Evolutionary conservation across 1,140 invertebrate species (phyloP).

Genomic region (Drosophila sucinea): DNA sequence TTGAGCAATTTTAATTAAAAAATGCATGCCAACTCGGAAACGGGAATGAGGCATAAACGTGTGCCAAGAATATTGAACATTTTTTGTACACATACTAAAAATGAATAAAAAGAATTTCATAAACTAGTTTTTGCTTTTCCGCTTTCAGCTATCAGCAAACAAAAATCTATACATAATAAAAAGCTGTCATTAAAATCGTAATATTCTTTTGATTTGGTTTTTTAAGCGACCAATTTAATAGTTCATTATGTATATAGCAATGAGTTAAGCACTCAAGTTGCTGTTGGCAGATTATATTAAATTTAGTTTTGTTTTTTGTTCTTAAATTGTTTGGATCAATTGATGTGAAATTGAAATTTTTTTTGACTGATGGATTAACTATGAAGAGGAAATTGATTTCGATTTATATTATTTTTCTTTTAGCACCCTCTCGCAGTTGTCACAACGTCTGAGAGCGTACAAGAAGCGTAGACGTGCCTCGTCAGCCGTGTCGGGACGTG

Average conservation of each 20-base stretch:
- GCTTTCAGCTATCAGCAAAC: neutral
- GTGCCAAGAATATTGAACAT: conserved; percentile 3
- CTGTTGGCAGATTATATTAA: too few relatives aligned
- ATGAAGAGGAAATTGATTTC: neutral
- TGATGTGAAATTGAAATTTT: too few relatives aligned
- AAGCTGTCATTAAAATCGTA: too few relatives aligned
- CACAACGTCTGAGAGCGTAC: conserved; percentile 59
- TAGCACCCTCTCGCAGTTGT: conserved; percentile 59
- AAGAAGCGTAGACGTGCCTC: conserved; percentile 68
- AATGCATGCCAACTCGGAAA: conserved; percentile 14
- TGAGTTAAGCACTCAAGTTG: too few relatives aligned
- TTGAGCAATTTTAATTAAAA: conserved; percentile 73
- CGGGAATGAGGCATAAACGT: neutral
- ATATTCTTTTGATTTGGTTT: too few relatives aligned
- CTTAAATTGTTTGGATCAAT: too few relatives aligned
- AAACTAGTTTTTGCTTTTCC: neutral
- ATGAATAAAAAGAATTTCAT: neutral
- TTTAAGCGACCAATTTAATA: too few relatives aligned
- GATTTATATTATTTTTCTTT: neutral
- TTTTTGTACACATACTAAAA: neutral
- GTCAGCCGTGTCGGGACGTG: conserved; percentile 52
- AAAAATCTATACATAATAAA: neutral
- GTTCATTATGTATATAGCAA: too few relatives aligned
- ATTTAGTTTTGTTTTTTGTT: too few relatives aligned
- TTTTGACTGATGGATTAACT: too few relatives aligned